These are phyloP conservation scores for Oncorhynchus mykiss DNA, from an alignment of 2,113 vertebrate species.

Conservation along the genomic window DNA sequence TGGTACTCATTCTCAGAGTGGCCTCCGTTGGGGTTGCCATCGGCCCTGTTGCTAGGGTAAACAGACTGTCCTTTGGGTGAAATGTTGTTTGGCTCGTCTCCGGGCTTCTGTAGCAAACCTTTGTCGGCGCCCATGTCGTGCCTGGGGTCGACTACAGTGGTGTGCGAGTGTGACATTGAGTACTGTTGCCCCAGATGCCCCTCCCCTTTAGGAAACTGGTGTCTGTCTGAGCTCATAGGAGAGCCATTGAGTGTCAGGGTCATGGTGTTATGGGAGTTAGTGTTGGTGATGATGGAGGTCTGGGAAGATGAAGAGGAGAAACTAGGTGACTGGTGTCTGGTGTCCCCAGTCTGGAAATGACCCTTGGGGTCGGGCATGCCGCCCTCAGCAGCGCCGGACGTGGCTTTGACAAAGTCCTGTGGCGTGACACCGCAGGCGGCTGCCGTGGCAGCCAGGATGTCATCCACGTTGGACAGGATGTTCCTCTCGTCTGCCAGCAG, in stretches of 20 bases:
- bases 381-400: slow-evolving; percentile 80
- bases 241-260: slow-evolving; percentile 83
- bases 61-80: slow-evolving; percentile 36
- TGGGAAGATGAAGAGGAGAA: slow-evolving; percentile 74
- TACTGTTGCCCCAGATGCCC: slow-evolving; percentile 41
- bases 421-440: slow-evolving; percentile 91
- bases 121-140: neutral
- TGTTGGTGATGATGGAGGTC: slow-evolving; percentile 76
- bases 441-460: slow-evolving; percentile 94
- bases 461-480: slow-evolving; percentile 95
- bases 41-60: slow-evolving; percentile 73
- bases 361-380: slow-evolving; percentile 82
- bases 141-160: neutral
- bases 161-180: neutral
- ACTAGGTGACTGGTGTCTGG: slow-evolving; percentile 80
- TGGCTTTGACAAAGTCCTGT: slow-evolving; percentile 91
- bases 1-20: slow-evolving; percentile 79
- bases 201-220: slow-evolving; percentile 49
- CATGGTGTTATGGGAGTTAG: slow-evolving; percentile 72
- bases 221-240: slow-evolving; percentile 81
- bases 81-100: neutral
- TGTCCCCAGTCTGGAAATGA: slow-evolving; percentile 82
- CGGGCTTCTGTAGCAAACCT: neutral
- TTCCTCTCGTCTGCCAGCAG: slow-evolving; percentile 91
- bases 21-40: slow-evolving; percentile 76